These are phyloP conservation scores for Iphiclides podalirius DNA, from an alignment of 2,888 invertebrate species.

Conservation along the genomic window DNA sequence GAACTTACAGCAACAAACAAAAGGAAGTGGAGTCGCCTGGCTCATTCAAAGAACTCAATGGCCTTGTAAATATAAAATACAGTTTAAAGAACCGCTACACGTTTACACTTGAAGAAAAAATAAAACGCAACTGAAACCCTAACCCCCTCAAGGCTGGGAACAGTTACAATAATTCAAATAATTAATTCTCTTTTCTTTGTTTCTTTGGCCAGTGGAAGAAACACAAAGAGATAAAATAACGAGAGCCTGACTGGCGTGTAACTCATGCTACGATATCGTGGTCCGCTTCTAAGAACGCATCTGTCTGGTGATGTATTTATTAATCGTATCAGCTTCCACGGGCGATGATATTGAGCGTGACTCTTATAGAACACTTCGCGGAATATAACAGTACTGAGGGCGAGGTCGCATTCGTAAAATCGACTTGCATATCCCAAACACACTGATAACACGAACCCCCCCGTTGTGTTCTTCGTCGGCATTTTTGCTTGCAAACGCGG, in stretches of 20 bases:
- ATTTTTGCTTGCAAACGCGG: constrained; percentile 13
- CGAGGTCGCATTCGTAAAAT: constrained; percentile 12
- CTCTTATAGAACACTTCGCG: constrained; percentile 17
- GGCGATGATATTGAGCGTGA: constrained; percentile 21
- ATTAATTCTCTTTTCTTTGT: constrained; percentile 65
- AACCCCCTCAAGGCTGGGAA: constrained; percentile 30
- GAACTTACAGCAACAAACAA: no score
- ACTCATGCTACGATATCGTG: constrained; percentile 53
- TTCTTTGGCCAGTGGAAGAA: no score
- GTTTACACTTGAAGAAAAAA: constrained; percentile 10
- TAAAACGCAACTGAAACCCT: constrained; percentile 1
- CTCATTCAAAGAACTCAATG: no score
- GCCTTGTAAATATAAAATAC: no score
- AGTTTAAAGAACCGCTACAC: not conserved
- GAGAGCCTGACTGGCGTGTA: constrained; percentile 53
- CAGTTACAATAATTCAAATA: constrained; percentile 58
- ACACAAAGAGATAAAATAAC: constrained; percentile 40
- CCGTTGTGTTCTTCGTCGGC: not conserved
- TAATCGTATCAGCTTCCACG: constrained; percentile 66
- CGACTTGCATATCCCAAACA: not conserved
- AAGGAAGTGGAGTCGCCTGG: not conserved
- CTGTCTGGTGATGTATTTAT: constrained; percentile 69
- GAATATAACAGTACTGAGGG: constrained; percentile 35
- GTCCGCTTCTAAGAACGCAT: constrained; percentile 68
- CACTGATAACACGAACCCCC: not conserved